Conservation (phyloP, 2,888 invertebrate genomes). For the Luffia ferchaultella region DNA sequence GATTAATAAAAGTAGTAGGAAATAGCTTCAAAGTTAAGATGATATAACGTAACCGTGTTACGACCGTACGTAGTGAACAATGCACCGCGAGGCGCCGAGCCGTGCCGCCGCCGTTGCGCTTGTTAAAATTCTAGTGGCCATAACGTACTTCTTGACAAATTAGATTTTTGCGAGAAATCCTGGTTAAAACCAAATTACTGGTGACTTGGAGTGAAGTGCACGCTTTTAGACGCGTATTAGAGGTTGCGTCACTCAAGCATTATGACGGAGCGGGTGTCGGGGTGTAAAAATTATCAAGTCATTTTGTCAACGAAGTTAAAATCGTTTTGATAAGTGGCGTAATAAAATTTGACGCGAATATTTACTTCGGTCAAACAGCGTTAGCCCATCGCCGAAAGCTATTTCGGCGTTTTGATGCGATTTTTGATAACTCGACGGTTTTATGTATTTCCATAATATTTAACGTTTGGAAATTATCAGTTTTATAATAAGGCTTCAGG, state of each 20-base stretch:
- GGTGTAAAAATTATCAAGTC: slow-evolving; percentile 45
- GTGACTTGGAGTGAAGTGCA: slow-evolving; percentile 62
- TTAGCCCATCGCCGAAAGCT: slow-evolving; percentile 2
- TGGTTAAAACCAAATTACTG: slow-evolving; percentile 59
- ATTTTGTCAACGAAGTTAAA: slow-evolving; percentile 27
- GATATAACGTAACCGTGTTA: no score
- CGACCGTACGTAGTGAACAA: neutral
- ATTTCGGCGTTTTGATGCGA: neutral
- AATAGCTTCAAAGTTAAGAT: no score
- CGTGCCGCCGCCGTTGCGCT: neutral
- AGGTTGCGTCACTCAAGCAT: slow-evolving; percentile 51
- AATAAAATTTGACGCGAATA: slow-evolving; percentile 7
- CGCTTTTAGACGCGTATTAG: slow-evolving; percentile 64
- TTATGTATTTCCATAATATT: neutral
- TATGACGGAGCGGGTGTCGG: slow-evolving; percentile 53
- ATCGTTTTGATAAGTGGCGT: slow-evolving; percentile 11
- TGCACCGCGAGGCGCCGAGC: neutral
- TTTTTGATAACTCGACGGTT: neutral
- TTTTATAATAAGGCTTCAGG: no score
- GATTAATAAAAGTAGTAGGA: no score
- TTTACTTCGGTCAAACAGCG: slow-evolving; percentile 11
- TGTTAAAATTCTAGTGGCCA: slow-evolving; percentile 27
- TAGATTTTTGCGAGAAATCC: slow-evolving; percentile 56
- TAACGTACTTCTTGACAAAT: slow-evolving; percentile 52
- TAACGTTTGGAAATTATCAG: neutral